Percentiles rank a stretch among this genome's conserved stretches.
Conservation (phyloP, 2,888 invertebrate species). For the Psylliodes chrysocephalus region DNA sequence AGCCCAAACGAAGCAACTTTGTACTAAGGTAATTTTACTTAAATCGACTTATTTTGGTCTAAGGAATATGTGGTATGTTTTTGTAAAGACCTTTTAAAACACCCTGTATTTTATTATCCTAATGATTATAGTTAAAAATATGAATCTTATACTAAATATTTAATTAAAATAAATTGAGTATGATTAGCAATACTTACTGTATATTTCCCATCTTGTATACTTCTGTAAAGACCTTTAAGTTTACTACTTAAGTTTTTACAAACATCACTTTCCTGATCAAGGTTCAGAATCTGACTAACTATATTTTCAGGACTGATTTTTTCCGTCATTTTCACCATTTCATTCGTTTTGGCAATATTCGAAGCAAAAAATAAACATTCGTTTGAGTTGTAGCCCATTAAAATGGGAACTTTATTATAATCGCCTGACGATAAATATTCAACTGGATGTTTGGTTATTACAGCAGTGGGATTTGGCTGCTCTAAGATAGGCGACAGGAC, state of each 20-base stretch:
- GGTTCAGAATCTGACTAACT: neutral
- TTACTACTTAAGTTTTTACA: neutral
- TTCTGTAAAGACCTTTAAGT: neutral
- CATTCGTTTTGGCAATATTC: too few species aligned
- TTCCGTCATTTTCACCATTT: neutral
- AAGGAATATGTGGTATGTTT: too few species aligned
- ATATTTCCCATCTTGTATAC: neutral
- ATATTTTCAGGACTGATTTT: neutral
- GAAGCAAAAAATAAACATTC: constrained; percentile 20
- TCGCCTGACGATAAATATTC: constrained; percentile 10
- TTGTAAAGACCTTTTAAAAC: too few species aligned
- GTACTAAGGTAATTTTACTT: too few species aligned
- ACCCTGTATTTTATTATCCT: too few species aligned
- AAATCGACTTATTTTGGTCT: too few species aligned
- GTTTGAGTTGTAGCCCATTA: constrained; percentile 32
- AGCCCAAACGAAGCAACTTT: too few species aligned
- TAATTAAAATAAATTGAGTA: too few species aligned
- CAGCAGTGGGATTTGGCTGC: constrained; percentile 19
- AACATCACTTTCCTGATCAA: neutral
- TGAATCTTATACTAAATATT: too few species aligned
- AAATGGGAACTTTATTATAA: constrained; percentile 56
- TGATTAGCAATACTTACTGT: neutral
- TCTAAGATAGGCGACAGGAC: constrained; percentile 12
- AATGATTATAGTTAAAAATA: too few species aligned
- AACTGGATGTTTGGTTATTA: neutral